Evolutionary conservation across 2,797 vertebrate species (phyloP).

Genomic region (Silurus aristotelis): DNA sequence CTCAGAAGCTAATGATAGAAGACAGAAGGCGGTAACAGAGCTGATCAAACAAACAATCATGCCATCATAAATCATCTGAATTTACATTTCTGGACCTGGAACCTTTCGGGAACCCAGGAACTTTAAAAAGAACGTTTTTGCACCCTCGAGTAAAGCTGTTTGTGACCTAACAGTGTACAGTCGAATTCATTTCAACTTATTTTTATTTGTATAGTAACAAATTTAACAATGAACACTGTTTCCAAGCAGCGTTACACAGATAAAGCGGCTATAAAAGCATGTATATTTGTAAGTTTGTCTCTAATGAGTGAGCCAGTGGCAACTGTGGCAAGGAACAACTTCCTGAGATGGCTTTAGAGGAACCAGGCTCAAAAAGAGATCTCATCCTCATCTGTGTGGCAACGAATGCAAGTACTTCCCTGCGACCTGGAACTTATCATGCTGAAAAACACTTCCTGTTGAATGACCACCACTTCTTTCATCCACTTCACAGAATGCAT

Average conservation of each 20-base stretch:
- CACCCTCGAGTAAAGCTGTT: not conserved
- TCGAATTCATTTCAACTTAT: too few species aligned
- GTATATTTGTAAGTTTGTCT: too few species aligned
- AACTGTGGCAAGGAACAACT: too few species aligned
- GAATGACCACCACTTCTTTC: too few species aligned
- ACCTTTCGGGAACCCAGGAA: not conserved
- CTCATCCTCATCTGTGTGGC: too few species aligned
- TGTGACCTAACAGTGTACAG: not conserved
- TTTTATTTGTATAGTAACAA: too few species aligned
- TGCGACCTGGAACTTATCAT: not conserved
- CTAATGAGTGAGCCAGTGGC: too few species aligned
- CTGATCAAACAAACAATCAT: not conserved
- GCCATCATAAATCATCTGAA: not conserved
- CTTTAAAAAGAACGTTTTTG: not conserved
- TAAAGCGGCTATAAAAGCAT: too few species aligned
- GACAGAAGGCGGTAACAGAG: not conserved
- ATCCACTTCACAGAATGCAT: not conserved
- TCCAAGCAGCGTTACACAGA: too few species aligned
- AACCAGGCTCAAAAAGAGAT: too few species aligned
- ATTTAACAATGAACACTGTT: too few species aligned
- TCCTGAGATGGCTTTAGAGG: too few species aligned
- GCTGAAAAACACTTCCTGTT: not conserved
- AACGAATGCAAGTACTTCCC: not conserved
- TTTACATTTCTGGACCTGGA: not conserved
- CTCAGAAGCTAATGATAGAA: constrained; percentile 82